Evolutionary conservation across 2,113 vertebrate genomes (phyloP).

Genomic region (Patagioenas fasciata): DNA sequence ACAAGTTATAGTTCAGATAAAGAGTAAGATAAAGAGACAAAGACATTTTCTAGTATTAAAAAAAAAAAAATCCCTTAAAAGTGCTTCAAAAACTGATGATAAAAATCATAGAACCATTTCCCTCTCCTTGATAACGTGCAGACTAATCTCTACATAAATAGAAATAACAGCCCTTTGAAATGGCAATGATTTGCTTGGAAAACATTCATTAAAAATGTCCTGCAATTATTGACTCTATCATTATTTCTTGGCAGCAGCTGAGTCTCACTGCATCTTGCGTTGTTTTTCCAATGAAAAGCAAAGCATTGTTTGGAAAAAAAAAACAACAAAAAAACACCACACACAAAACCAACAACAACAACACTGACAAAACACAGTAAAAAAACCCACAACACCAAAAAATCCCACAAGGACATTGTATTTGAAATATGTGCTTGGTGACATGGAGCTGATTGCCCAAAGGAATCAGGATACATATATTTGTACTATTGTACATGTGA

Average conservation of each 20-base stretch:
- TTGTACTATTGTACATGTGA: conserved; percentile 65
- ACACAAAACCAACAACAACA: neutral
- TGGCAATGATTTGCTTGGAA: conserved; percentile 69
- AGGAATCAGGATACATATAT: conserved; percentile 45
- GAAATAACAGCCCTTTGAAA: conserved; percentile 66
- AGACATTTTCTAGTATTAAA: neutral
- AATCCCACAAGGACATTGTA: neutral
- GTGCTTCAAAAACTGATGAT: neutral
- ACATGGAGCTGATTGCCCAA: conserved; percentile 35
- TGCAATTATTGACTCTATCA: conserved; percentile 64
- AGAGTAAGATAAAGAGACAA: neutral
- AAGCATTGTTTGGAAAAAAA: neutral
- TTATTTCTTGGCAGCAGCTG: conserved; percentile 65
- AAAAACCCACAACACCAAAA: neutral
- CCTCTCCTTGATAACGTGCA: neutral
- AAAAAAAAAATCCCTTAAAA: neutral
- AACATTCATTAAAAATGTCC: conserved; percentile 69
- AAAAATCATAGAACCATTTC: neutral
- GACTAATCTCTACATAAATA: conserved; percentile 38
- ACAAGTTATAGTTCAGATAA: conserved; percentile 2
- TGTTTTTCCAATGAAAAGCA: conserved; percentile 19
- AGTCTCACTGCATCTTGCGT: neutral
- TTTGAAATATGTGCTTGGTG: conserved; percentile 25
- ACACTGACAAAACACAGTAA: neutral
- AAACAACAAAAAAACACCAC: neutral